phyloP scores from a whole-genome alignment of 2,797 vertebrate species.

The Rhinophrynus dorsalis region DNA sequence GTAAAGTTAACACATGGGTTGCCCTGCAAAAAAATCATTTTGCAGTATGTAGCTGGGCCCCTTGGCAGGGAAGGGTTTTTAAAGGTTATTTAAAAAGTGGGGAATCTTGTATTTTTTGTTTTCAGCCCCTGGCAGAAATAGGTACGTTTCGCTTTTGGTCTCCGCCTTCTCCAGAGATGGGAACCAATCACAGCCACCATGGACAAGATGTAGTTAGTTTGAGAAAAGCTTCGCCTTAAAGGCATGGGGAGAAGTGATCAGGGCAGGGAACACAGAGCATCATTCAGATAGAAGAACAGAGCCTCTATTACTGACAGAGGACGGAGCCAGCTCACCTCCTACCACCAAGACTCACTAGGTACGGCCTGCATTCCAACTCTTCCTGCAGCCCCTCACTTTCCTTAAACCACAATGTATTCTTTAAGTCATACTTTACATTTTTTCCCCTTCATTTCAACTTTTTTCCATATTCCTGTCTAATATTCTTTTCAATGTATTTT shows the following conservation, averaged over 20 bases:
- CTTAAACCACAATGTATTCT: constrained; percentile 13
- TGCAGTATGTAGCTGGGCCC: not conserved
- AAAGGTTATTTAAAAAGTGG: constrained; percentile 10
- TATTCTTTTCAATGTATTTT: not conserved
- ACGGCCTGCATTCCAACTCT: constrained; percentile 40
- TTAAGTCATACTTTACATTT: not conserved
- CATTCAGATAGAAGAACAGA: constrained; percentile 50
- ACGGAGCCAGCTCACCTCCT: constrained; percentile 45
- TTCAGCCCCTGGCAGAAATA: constrained; percentile 35
- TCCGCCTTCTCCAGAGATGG: constrained; percentile 19
- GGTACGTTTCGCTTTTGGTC: constrained; percentile 21
- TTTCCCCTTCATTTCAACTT: not conserved
- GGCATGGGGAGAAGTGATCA: constrained; percentile 45
- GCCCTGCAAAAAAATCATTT: not conserved
- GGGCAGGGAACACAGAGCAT: constrained; percentile 46
- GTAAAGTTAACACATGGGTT: not conserved
- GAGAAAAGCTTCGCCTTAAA: constrained; percentile 50
- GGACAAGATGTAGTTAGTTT: constrained; percentile 35
- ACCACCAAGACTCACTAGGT: constrained; percentile 40
- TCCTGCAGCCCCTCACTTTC: constrained; percentile 12
- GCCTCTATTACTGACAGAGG: constrained; percentile 46
- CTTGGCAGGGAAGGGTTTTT: not conserved
- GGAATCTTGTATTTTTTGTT: constrained; percentile 36
- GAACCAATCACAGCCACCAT: constrained; percentile 36
- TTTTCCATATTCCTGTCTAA: not conserved